Evolutionary conservation across 2,113 vertebrate species (phyloP).

Genomic region (Daboia siamensis): DNA sequence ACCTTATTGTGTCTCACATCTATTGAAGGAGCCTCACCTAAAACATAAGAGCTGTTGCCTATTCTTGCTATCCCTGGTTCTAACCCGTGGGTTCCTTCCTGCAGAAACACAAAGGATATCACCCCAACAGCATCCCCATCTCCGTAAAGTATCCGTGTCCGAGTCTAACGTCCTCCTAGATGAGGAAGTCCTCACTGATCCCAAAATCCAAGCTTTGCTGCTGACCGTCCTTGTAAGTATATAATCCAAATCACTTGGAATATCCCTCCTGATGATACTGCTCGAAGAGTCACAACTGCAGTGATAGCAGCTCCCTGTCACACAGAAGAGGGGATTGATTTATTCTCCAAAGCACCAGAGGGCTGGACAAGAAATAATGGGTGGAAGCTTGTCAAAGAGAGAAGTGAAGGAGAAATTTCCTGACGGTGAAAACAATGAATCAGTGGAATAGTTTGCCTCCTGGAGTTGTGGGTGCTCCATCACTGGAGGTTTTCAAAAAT

Average conservation of each 20-base stretch:
- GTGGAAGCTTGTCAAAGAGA: background rate
- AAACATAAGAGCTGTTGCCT: background rate
- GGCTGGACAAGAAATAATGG: background rate
- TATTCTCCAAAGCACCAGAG: background rate
- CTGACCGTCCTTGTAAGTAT: slow-evolving; percentile 92
- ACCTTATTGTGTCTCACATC: background rate
- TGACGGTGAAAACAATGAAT: background rate
- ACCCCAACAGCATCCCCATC: slow-evolving; percentile 83
- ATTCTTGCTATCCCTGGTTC: slow-evolving; percentile 17
- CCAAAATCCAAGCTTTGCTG: slow-evolving; percentile 94
- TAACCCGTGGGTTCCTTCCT: slow-evolving; percentile 21
- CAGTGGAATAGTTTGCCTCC: background rate
- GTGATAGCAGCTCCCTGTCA: background rate
- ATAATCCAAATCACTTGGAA: background rate
- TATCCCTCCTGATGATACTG: background rate
- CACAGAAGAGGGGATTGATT: background rate
- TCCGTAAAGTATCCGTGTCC: slow-evolving; percentile 96
- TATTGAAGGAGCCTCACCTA: background rate
- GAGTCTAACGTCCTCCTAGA: slow-evolving; percentile 96
- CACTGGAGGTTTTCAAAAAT: background rate
- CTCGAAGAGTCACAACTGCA: background rate
- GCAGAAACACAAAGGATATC: slow-evolving; percentile 92
- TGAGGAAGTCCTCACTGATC: slow-evolving; percentile 95
- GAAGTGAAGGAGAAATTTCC: background rate
- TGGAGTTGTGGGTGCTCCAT: background rate